phyloP scores from a whole-genome alignment of 2,888 invertebrate genomes.

The Melanophora roralis region DNA sequence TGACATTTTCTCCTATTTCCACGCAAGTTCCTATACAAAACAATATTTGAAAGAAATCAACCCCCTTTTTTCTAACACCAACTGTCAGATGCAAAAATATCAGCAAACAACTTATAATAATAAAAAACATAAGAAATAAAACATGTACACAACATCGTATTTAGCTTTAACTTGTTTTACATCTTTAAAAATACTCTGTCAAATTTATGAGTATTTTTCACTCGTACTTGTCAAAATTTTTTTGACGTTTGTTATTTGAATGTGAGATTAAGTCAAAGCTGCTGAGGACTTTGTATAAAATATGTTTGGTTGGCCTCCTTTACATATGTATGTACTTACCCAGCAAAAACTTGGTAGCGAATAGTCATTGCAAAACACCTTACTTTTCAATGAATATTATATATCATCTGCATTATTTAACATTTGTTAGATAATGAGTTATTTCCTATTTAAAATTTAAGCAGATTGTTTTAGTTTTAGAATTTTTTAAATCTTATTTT shows the following conservation, averaged over 20 bases:
- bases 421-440: no score
- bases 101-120: not conserved
- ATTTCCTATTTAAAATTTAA: no score
- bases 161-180: not conserved
- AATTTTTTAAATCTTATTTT: no score
- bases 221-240: slow-evolving; percentile 13
- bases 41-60: slow-evolving; percentile 31
- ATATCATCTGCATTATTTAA: no score
- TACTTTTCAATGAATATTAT: no score
- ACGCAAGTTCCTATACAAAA: slow-evolving; percentile 11
- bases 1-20: slow-evolving; percentile 53
- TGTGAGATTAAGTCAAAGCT: not conserved
- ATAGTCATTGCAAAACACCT: no score
- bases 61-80: slow-evolving; percentile 20
- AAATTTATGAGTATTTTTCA: not conserved
- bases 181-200: slow-evolving; percentile 15
- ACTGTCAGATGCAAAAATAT: slow-evolving; percentile 37
- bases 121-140: not conserved
- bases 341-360: no score
- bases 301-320: no score
- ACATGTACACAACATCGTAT: not conserved
- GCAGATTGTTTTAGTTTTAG: no score
- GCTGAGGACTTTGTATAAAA: not conserved
- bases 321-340: no score
- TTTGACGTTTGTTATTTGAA: not conserved